These are phyloP conservation scores for Aphaenogaster floridana DNA, from an alignment of 1,140 invertebrate species.

Conservation along the genomic window DNA sequence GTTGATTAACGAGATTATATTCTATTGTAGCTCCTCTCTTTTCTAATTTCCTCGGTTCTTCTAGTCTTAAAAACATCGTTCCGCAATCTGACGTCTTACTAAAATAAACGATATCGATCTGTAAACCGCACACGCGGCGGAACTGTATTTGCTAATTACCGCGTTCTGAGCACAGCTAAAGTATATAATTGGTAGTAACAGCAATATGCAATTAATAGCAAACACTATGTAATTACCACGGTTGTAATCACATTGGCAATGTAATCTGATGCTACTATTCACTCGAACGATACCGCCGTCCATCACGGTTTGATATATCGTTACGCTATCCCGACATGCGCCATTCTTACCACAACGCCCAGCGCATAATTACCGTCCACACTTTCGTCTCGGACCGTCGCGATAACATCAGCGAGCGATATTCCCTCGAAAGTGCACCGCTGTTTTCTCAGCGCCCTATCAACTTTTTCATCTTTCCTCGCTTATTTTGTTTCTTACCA, in stretches of 20 bases:
- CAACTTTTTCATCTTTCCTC: slow-evolving; percentile 47
- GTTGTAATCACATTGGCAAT: slow-evolving; percentile 58
- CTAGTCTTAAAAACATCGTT: neutral
- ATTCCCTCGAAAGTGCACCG: slow-evolving; percentile 42
- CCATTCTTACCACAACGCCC: slow-evolving; percentile 22
- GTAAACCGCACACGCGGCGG: neutral
- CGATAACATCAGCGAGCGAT: slow-evolving; percentile 52
- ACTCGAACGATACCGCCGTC: slow-evolving; percentile 34
- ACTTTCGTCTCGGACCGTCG: slow-evolving; percentile 43
- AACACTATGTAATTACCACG: slow-evolving; percentile 48
- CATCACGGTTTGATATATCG: slow-evolving; percentile 53
- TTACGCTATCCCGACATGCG: slow-evolving; percentile 13
- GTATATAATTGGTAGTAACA: slow-evolving; percentile 48
- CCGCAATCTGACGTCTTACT: slow-evolving; percentile 7
- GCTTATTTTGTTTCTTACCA: slow-evolving; percentile 52
- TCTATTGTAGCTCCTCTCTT: neutral
- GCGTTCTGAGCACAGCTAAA: slow-evolving; percentile 31
- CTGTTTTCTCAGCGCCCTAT: slow-evolving; percentile 52
- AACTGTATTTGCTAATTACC: slow-evolving; percentile 55
- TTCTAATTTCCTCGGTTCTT: neutral
- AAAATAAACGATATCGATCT: slow-evolving; percentile 13
- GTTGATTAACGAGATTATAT: slow-evolving; percentile 22
- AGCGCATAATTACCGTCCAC: slow-evolving; percentile 51
- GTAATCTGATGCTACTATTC: slow-evolving; percentile 60
- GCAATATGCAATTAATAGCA: slow-evolving; percentile 62